Evolutionary conservation across 1,140 invertebrate species (phyloP), one percentile per base, ranked within the genome.

Genomic region (Cryptotermes secundus): DNA sequence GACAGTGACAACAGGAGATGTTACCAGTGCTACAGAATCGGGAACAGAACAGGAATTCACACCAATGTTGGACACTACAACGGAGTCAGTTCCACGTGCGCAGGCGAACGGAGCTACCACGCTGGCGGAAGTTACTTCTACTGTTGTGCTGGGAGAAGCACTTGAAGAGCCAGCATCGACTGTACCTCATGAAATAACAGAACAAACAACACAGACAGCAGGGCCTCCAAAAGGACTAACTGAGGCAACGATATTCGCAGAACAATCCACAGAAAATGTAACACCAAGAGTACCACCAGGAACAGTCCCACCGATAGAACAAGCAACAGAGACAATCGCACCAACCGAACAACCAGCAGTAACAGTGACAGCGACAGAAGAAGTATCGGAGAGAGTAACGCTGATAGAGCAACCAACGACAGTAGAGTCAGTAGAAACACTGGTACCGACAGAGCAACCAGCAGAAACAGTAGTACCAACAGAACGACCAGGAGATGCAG

Each of bases 291-390:
- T 16, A 22, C 83, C 42, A 35, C 79, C 83, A 34, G 34, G 10
- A 6, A 34, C n/a, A 42, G 24, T 12, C 6, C 1, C 26, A 65
- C 59, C 59, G 79, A 80, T 45, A 24, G 84, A 34, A 22, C 83
- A 79, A 31, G 6, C 42, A 35, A 83, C 83, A 34, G 34, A 49
- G 34, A 34, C n/a, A 42, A 4, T 12, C 6, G 22, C 26, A 65
- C 59, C 53, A 79, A 36, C 26, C 82, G 84, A 87, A 84, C 81
- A 79, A 83, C 81, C 83, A 45, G 83, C 86, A 83, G 35, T 82
- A 9, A 83, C 83, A 31, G 3, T 36, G 31, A 38, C 38, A 82
- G 9, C n/a, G 12, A 82, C 81, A 82, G 42, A 82, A 34, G 42
- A 49, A 24, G 12, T 42, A 82, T 16, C 35, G 49, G 16, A 42